A percentile compares a stretch with the other conserved stretches of the same genome.
Conservation (phyloP, 2,888 invertebrate genomes). For the Andrena camellia region DNA sequence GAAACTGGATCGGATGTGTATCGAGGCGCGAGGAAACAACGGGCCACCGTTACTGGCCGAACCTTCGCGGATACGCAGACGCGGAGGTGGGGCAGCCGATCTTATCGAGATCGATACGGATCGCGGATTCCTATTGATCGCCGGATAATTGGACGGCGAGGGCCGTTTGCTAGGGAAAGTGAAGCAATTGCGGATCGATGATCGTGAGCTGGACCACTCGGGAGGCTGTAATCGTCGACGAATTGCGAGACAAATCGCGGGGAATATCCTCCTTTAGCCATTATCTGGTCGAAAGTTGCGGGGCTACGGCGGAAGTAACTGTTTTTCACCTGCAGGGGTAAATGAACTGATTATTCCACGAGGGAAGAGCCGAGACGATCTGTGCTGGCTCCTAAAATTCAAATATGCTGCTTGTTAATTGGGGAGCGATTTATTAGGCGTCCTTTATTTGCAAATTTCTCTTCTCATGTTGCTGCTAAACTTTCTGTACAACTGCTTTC, state of each 20-base stretch:
- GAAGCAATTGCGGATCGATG: slow-evolving; percentile 47
- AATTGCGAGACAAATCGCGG: slow-evolving; percentile 35
- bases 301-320: not conserved
- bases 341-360: not conserved
- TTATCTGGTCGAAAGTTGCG: not conserved
- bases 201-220: slow-evolving; percentile 28
- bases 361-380: no score
- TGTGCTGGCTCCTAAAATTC: no score
- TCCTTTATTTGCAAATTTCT: slow-evolving; percentile 39
- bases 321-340: not conserved
- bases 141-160: slow-evolving; percentile 58
- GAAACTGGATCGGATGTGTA: slow-evolving; percentile 75
- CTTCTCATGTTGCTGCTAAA: slow-evolving; percentile 21
- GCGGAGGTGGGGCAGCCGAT: slow-evolving; percentile 21
- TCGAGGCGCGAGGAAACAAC: slow-evolving; percentile 64
- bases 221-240: slow-evolving; percentile 10
- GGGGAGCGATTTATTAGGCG: slow-evolving; percentile 5
- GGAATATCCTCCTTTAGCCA: not conserved
- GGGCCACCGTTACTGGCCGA: slow-evolving; percentile 55
- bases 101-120: slow-evolving; percentile 65
- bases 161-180: slow-evolving; percentile 51
- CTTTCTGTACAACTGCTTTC: not conserved
- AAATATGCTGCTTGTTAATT: no score
- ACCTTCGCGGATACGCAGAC: slow-evolving; percentile 32
- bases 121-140: slow-evolving; percentile 61